Percentiles rank a stretch among this genome's conserved stretches.
Conservation (phyloP, 2,113 vertebrate genomes). For the Phoenicopterus ruber region DNA sequence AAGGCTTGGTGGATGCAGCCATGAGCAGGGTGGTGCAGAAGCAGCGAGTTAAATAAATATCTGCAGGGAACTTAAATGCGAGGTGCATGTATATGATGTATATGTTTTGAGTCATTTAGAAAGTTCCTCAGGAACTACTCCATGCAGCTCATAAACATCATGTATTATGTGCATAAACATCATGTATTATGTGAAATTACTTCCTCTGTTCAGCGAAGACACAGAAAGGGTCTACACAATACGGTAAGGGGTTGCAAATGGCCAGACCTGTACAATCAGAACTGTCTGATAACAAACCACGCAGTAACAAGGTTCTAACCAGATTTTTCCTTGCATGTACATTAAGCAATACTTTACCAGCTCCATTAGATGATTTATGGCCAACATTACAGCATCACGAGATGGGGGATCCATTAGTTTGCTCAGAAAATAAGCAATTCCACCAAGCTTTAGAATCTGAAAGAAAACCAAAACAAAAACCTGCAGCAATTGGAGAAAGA, state of each 20-base stretch:
- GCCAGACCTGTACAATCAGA: background rate
- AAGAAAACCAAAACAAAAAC: background rate
- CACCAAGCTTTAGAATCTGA: constrained; percentile 92
- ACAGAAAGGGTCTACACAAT: background rate
- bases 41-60: background rate
- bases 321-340: background rate
- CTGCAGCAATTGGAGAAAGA: background rate
- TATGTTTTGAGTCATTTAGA: background rate
- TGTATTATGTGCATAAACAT: fast-evolving
- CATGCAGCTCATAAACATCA: background rate
- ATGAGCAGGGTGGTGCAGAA: background rate
- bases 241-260: fast-evolving
- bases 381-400: constrained; percentile 80
- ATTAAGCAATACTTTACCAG: constrained; percentile 76
- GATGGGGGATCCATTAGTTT: constrained; percentile 91
- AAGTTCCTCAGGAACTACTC: background rate
- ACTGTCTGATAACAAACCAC: fast-evolving
- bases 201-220: background rate
- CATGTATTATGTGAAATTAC: fast-evolving
- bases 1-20: background rate
- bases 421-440: constrained; percentile 86
- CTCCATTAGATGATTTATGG: constrained; percentile 90
- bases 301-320: fast-evolving
- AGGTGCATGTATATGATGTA: fast-evolving
- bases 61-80: background rate